Percentiles rank a stretch among this genome's conserved stretches.
Conservation (phyloP, 2,888 invertebrate species). For the Leucophenga maculata region DNA sequence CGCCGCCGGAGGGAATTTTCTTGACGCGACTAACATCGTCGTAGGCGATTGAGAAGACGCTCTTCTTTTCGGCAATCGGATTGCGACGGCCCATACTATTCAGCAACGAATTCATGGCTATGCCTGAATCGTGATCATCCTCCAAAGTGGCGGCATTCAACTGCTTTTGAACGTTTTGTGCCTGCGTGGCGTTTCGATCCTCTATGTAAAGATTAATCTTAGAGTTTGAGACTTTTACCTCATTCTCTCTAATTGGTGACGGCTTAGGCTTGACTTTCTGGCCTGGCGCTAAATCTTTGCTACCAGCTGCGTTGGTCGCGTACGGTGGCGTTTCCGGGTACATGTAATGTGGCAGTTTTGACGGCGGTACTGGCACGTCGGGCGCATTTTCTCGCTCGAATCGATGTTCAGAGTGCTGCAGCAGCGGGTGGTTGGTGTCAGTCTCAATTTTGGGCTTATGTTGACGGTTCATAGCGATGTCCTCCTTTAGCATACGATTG, state of each 20-base stretch:
- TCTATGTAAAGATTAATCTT: slow-evolving; percentile 65
- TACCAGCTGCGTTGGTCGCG: slow-evolving; percentile 50
- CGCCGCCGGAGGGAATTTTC: slow-evolving; percentile 85
- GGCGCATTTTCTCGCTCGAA: slow-evolving; percentile 77
- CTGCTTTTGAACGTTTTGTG: slow-evolving; percentile 70
- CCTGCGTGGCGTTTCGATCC: slow-evolving; percentile 64
- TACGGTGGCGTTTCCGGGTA: slow-evolving; percentile 75
- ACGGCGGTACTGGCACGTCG: slow-evolving; percentile 73
- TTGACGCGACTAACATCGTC: slow-evolving; percentile 88
- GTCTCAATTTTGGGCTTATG: slow-evolving; percentile 71
- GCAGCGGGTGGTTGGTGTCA: slow-evolving; percentile 79
- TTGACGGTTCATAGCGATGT: slow-evolving; percentile 75
- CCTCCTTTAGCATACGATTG: slow-evolving; percentile 69
- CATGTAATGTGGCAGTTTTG: slow-evolving; percentile 78
- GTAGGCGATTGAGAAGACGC: slow-evolving; percentile 93
- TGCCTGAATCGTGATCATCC: slow-evolving; percentile 84
- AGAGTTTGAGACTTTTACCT: slow-evolving; percentile 68
- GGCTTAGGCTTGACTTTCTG: slow-evolving; percentile 61
- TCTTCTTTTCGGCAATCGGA: slow-evolving; percentile 88
- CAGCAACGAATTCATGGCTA: slow-evolving; percentile 79
- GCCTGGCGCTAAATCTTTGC: slow-evolving; percentile 12
- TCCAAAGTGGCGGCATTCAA: slow-evolving; percentile 77
- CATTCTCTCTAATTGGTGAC: slow-evolving; percentile 72
- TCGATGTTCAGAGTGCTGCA: slow-evolving; percentile 85
- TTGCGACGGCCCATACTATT: slow-evolving; percentile 77